Conservation (phyloP, 2,797 vertebrate genomes). For the Ctenopoma multispine region DNA sequence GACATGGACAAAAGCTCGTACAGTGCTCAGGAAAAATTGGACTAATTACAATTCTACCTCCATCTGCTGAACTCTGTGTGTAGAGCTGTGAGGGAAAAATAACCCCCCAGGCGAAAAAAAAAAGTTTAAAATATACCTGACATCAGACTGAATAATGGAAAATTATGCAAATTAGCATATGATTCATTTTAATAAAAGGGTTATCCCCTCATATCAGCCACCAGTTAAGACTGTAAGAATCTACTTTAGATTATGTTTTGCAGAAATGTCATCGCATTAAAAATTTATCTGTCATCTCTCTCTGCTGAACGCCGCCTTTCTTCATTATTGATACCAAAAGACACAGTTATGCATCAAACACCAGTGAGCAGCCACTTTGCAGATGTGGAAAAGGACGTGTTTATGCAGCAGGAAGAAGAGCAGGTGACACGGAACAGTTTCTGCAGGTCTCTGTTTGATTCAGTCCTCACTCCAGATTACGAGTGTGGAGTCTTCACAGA, state of each 20-base stretch:
- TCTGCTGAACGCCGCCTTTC: slow-evolving; percentile 29
- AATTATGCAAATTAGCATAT: background rate
- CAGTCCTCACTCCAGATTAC: slow-evolving; percentile 19
- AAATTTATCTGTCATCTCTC: slow-evolving; percentile 44
- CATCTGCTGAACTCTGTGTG: background rate
- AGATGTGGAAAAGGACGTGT: background rate
- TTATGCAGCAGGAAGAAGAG: background rate
- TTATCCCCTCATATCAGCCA: slow-evolving; percentile 1
- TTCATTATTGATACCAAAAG: slow-evolving; percentile 52
- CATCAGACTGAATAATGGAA: background rate
- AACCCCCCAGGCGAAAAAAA: background rate
- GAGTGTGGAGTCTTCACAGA: slow-evolving; percentile 14
- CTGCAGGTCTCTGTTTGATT: background rate
- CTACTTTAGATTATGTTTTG: slow-evolving; percentile 15
- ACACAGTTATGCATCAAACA: slow-evolving; percentile 32
- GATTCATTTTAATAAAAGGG: background rate
- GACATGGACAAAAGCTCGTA: no score
- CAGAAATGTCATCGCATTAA: slow-evolving; percentile 50
- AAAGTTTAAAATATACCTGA: background rate
- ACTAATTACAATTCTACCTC: background rate
- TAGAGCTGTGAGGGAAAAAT: background rate
- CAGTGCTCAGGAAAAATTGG: background rate
- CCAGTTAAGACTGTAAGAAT: background rate
- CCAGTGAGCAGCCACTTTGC: background rate
- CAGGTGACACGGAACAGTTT: background rate